Evolutionary conservation across 2,113 vertebrate genomes (phyloP), one percentile per base, ranked within the genome.

Genomic region (Cryptoleucopteryx plumbea): DNA sequence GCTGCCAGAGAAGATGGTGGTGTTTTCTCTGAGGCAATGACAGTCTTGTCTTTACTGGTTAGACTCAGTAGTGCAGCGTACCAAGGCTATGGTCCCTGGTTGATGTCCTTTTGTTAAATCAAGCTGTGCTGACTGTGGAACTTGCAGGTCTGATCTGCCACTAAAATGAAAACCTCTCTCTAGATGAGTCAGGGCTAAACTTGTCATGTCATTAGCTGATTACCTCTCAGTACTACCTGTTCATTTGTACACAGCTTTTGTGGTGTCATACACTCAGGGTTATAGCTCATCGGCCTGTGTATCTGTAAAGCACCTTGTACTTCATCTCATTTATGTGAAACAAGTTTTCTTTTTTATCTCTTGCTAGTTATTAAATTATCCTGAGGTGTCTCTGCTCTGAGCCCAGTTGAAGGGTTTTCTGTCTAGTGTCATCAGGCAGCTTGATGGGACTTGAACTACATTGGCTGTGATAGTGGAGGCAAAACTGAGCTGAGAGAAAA

Each of bases 171-270:
- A 91, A 87, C 63, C 73, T 84, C 55, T 88, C 40, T 53, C 40
- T 59, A 32, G 82, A 93, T 95, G 96, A 96, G 87, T 96, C 93
- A 86, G 87, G 90, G 62, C 85, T 91, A 40, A 91, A 88, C 84
- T 65, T 96, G 90, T 91, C 72, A 3, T 81, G 59, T 71, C 63
- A 20, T 93, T 84, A 90, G 90, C 92, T 91, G 78, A 81, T 72
- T 34, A 72, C 79, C 70, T 67, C 56, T 79, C 71, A 5, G 74
- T 58, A 16, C 82, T 92, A 85, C 96, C 94, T 94, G 96, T 93
- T 95, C 90, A 23, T 97, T 62, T 84, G 82, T 93, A 63, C 82
- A 84, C 94, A 26, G 92, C 82, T 79, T 87, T 58, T 75, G 82
- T 83, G 47, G 68, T 56, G 81, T 67, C 68, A 32, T 10, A n/a